Conservation (phyloP, 2,797 vertebrate genomes). For the Phrynocephalus guinanensis region DNA sequence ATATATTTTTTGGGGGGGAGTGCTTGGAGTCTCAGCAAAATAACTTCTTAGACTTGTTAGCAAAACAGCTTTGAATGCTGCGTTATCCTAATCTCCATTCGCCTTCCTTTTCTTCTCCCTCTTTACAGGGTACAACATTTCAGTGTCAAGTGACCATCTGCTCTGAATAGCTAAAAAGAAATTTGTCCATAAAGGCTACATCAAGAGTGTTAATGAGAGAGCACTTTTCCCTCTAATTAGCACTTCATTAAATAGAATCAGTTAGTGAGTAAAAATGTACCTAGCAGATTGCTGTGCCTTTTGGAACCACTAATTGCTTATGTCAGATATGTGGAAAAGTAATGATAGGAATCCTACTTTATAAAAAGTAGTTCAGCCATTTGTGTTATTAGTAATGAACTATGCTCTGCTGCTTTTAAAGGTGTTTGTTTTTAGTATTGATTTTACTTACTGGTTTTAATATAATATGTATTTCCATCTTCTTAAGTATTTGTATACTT, state of each 20-base stretch:
- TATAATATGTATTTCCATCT: no score
- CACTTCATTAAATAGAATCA: conserved; percentile 66
- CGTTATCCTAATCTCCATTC: background rate
- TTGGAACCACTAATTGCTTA: conserved; percentile 51
- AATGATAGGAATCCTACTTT: conserved; percentile 41
- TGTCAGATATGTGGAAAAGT: conserved; percentile 50
- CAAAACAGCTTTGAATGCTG: background rate
- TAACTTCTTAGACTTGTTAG: background rate
- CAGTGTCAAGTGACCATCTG: conserved; percentile 35
- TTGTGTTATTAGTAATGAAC: no score
- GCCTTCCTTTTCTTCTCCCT: background rate
- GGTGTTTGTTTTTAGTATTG: no score
- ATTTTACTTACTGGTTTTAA: no score
- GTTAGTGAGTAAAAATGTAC: conserved; percentile 47
- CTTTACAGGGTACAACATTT: background rate
- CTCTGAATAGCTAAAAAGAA: conserved; percentile 51
- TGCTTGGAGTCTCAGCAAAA: background rate
- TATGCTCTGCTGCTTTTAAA: no score
- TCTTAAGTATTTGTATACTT: no score
- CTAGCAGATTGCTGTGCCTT: conserved; percentile 50
- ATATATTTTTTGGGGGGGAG: background rate
- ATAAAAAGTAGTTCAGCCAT: background rate
- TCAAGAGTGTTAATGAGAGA: conserved; percentile 39
- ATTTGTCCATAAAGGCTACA: conserved; percentile 48
- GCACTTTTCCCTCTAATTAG: conserved; percentile 54